These are phyloP conservation scores for Cladopsammia gracilis DNA, from an alignment of 64 coral and sea anemone species.

Conservation along the genomic window DNA sequence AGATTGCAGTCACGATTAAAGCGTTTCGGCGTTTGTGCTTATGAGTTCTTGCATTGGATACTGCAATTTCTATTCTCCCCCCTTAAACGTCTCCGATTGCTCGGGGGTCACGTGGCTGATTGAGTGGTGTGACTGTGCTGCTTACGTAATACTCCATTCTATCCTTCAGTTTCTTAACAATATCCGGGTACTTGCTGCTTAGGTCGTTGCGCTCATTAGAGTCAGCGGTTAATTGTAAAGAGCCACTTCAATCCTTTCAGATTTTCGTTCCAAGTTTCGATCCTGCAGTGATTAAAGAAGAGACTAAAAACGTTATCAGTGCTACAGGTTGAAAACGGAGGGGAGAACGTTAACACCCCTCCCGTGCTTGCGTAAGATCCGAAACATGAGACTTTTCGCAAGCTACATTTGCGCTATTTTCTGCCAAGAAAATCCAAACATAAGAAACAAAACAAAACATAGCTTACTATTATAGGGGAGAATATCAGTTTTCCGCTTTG, in stretches of 20 bases:
- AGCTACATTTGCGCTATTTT: neutral
- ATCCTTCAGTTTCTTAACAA: constrained; percentile 25
- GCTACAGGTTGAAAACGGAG: neutral
- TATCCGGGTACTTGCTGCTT: constrained; percentile 36
- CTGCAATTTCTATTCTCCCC: no score
- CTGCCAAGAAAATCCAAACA: neutral
- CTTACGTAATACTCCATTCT: neutral
- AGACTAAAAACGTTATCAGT: neutral
- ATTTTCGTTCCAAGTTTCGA: neutral
- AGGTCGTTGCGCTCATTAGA: constrained; percentile 39
- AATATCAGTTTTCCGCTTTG: neutral
- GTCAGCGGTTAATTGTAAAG: constrained; percentile 66
- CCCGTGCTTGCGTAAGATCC: constrained; percentile 1
- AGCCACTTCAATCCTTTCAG: constrained; percentile 30
- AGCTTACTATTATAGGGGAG: neutral
- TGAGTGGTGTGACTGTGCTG: constrained; percentile 1
- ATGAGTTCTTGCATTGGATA: no score
- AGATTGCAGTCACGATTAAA: no score
- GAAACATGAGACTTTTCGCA: neutral
- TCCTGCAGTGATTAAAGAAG: neutral
- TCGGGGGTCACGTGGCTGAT: constrained; percentile 41
- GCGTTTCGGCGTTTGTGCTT: no score
- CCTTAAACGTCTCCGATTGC: neutral
- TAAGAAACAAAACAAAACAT: neutral
- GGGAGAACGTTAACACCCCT: neutral